Percentiles rank a stretch among this genome's conserved stretches.
These are phyloP conservation scores for Caranx ignobilis DNA, from an alignment of 2,113 vertebrate species.

Conservation along the genomic window DNA sequence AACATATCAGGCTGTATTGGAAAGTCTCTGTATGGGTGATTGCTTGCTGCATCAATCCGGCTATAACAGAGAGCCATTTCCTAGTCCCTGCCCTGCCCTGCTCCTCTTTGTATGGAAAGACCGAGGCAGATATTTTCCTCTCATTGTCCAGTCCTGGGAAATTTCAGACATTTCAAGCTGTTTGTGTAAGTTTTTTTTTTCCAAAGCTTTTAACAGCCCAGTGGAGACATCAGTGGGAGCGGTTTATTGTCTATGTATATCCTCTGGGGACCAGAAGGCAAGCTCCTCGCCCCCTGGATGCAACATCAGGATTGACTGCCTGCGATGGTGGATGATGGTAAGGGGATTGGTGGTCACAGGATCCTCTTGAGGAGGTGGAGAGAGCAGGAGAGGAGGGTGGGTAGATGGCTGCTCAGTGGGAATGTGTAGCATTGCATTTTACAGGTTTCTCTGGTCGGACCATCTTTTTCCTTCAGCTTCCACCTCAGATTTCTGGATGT, in stretches of 20 bases:
- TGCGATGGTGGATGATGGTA: constrained; percentile 45
- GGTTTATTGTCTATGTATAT: constrained; percentile 35
- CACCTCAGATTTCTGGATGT: constrained; percentile 12
- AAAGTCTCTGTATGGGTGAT: constrained; percentile 61
- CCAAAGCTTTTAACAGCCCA: not conserved
- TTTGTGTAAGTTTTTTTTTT: constrained; percentile 12
- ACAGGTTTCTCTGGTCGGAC: constrained; percentile 46
- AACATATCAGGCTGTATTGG: constrained; percentile 58
- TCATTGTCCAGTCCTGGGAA: constrained; percentile 19
- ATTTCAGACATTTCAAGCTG: not conserved
- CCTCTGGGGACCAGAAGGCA: constrained; percentile 35
- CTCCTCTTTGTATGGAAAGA: constrained; percentile 46
- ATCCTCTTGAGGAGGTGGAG: constrained; percentile 66
- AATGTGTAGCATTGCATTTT: constrained; percentile 25
- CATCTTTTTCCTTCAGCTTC: not conserved
- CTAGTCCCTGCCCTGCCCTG: constrained; percentile 48
- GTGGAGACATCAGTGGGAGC: constrained; percentile 16
- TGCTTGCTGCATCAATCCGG: constrained; percentile 54
- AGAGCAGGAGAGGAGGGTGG: constrained; percentile 36
- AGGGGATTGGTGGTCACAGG: constrained; percentile 50
- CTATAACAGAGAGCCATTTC: constrained; percentile 55
- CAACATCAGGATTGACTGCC: constrained; percentile 17
- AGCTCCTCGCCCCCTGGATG: constrained; percentile 35
- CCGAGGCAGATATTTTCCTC: constrained; percentile 21
- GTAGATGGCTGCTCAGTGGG: constrained; percentile 14